phyloP scores from a whole-genome alignment of 2,888 invertebrate species.

The Folsomia candida region DNA sequence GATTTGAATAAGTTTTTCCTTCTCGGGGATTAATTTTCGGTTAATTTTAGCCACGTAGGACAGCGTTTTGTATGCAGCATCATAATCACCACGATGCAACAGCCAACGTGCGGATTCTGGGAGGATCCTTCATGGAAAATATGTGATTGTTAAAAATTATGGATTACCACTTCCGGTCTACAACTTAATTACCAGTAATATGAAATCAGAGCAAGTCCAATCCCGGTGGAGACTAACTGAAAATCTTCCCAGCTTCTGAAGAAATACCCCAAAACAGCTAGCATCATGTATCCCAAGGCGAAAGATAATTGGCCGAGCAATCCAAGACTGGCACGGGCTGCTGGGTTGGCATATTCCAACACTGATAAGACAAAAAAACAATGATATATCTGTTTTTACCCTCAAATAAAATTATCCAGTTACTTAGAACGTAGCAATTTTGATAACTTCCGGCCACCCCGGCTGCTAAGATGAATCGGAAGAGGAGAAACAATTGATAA shows the following conservation, averaged over 20 bases:
- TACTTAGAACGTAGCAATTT: conserved; percentile 46
- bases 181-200: conserved; percentile 13
- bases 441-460: conserved; percentile 48
- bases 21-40: conserved; percentile 21
- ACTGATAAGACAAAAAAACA: conserved; percentile 21
- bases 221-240: conserved; percentile 24
- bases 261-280: conserved; percentile 32
- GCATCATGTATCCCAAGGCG: conserved; percentile 40
- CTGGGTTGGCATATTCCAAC: conserved; percentile 33
- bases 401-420: conserved; percentile 9
- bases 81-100: conserved; percentile 27
- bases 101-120: conserved; percentile 45
- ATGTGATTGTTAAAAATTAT: neutral
- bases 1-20: conserved; percentile 18
- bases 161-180: neutral
- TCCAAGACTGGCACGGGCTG: conserved; percentile 30
- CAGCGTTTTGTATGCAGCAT: conserved; percentile 31
- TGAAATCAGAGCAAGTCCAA: conserved; percentile 1
- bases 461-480: conserved; percentile 46
- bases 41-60: conserved; percentile 31
- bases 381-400: neutral
- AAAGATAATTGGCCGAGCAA: conserved; percentile 36
- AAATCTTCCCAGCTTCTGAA: conserved; percentile 32
- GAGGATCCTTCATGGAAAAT: conserved; percentile 27
- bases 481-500: conserved; percentile 37